Conservation (phyloP, 1,140 invertebrate genomes). For the Zaprionus kolodkinae region DNA sequence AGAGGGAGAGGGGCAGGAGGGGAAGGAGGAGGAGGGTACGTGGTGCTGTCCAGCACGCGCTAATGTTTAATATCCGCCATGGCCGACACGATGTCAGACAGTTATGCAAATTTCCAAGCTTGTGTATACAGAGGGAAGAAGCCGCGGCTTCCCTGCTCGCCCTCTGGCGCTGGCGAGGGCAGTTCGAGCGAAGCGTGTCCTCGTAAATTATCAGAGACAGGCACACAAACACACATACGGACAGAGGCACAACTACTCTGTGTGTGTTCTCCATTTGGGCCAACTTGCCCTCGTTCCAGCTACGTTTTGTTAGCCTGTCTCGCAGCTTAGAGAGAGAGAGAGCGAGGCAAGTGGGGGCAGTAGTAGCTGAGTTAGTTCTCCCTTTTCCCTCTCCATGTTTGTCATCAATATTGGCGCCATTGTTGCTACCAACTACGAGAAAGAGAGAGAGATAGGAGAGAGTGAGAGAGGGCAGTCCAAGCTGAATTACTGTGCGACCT, state of each 20-base stretch:
- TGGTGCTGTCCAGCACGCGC: constrained; percentile 71
- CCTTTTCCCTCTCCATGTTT: constrained; percentile 17
- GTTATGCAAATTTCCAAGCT: constrained; percentile 77
- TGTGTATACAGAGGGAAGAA: constrained; percentile 57
- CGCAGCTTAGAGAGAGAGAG: constrained; percentile 51
- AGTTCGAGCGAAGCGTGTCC: constrained; percentile 69
- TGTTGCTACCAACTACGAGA: constrained; percentile 31
- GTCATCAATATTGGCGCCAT: constrained; percentile 76
- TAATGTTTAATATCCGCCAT: constrained; percentile 80
- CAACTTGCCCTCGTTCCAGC: constrained; percentile 62
- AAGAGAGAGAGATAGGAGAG: no score
- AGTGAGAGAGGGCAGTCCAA: not conserved
- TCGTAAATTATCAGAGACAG: constrained; percentile 70
- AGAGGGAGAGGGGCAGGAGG: constrained; percentile 1
- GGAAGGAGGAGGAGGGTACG: constrained; percentile 15
- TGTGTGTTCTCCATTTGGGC: constrained; percentile 72
- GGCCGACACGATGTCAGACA: constrained; percentile 61
- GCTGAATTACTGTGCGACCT: constrained; percentile 30
- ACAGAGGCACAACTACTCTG: constrained; percentile 18
- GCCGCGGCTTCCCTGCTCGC: not conserved
- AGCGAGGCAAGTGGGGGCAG: constrained; percentile 11
- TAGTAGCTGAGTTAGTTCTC: no score
- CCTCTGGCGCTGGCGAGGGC: constrained; percentile 23
- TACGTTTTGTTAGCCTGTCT: constrained; percentile 28
- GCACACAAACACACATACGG: constrained; percentile 35